Conservation (phyloP, 2,113 vertebrate species). For the Ceratotherium simum region DNA sequence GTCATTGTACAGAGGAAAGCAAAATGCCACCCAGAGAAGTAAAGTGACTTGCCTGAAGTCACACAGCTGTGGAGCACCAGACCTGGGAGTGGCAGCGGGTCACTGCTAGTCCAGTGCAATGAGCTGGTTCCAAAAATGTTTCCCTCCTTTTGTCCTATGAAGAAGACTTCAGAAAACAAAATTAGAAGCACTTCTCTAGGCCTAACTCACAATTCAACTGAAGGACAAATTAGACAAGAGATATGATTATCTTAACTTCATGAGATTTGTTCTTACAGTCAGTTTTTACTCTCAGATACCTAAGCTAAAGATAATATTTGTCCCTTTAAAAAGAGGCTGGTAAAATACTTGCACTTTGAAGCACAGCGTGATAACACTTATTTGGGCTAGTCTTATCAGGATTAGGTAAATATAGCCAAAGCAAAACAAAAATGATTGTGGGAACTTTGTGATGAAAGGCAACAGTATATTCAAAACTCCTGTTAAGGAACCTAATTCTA, state of each 20-base stretch:
- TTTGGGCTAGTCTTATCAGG: not conserved
- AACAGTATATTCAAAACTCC: not conserved
- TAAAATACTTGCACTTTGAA: constrained; percentile 48
- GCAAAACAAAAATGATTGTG: not conserved
- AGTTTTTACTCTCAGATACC: not conserved
- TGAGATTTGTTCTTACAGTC: not conserved
- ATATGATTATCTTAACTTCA: not conserved
- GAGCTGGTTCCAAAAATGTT: not conserved
- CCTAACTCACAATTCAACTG: not conserved
- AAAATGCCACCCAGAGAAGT: not conserved
- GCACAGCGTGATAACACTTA: not conserved
- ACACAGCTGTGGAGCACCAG: no score
- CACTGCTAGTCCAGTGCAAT: not conserved
- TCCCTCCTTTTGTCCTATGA: not conserved
- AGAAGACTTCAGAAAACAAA: not conserved
- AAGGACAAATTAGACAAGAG: not conserved
- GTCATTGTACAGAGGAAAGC: not conserved
- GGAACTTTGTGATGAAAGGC: not conserved
- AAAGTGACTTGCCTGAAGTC: not conserved
- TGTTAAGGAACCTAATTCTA: not conserved
- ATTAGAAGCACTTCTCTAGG: not conserved
- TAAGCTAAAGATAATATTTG: constrained; percentile 25
- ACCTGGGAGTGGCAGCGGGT: not conserved
- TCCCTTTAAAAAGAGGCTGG: constrained; percentile 7
- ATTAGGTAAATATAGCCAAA: not conserved